Evolutionary conservation across 1,140 invertebrate species (phyloP).

Genomic region (Euwallacea similis): DNA sequence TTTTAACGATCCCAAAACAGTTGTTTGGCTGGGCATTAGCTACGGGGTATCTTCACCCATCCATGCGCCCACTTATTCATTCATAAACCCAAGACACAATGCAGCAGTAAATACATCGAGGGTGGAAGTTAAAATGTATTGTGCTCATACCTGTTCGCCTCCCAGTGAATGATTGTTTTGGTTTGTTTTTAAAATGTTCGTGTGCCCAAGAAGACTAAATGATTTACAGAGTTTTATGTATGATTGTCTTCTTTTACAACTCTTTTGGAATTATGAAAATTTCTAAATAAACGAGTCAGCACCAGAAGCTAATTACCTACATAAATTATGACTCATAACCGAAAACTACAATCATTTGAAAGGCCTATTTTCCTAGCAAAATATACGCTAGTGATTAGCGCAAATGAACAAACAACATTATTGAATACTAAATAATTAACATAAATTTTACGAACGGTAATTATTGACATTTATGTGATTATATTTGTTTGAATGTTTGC

Average conservation of each 20-base stretch:
- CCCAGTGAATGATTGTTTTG: too few relatives aligned
- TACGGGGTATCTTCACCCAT: conserved; percentile 43
- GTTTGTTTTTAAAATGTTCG: too few relatives aligned
- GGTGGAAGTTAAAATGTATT: too few relatives aligned
- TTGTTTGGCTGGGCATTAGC: conserved; percentile 43
- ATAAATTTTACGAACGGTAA: conserved; percentile 24
- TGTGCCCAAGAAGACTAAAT: too few relatives aligned
- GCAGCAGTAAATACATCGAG: not conserved
- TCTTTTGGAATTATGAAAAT: too few relatives aligned
- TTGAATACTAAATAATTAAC: conserved; percentile 30
- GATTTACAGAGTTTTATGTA: too few relatives aligned
- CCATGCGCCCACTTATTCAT: conserved; percentile 42
- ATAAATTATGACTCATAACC: too few relatives aligned
- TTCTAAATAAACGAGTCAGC: too few relatives aligned
- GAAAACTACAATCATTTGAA: too few relatives aligned
- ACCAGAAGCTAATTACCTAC: too few relatives aligned
- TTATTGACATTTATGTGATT: conserved; percentile 28
- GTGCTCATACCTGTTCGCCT: too few relatives aligned
- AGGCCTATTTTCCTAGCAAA: not conserved
- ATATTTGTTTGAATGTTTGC: conserved; percentile 30
- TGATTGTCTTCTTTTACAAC: too few relatives aligned
- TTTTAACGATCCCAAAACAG: conserved; percentile 45
- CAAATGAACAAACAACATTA: conserved; percentile 26
- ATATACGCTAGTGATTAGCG: conserved; percentile 25
- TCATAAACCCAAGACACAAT: conserved; percentile 29